phyloP scores from a whole-genome alignment of 1,140 invertebrate genomes.

The Apis dorsata region DNA sequence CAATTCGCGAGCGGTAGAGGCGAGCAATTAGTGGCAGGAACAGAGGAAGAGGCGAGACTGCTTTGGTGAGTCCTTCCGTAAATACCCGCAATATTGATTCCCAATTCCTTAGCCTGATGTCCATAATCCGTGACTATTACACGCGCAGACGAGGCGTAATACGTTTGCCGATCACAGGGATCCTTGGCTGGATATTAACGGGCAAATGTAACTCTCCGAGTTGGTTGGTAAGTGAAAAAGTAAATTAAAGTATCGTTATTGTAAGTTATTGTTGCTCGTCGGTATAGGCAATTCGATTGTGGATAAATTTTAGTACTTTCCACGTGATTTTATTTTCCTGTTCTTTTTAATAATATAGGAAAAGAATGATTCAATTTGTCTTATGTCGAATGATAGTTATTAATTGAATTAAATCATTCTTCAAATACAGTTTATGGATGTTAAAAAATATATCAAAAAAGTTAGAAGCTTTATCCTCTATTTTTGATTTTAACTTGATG shows the following conservation, averaged over 20 bases:
- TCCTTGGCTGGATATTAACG: neutral
- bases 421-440: neutral
- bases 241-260: too few relatives aligned
- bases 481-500: conserved; percentile 13
- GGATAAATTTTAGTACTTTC: too few relatives aligned
- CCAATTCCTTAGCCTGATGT: conserved; percentile 62
- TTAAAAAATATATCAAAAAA: neutral
- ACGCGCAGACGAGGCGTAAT: conserved; percentile 46
- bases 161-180: conserved; percentile 44
- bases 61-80: conserved; percentile 55
- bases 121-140: conserved; percentile 64
- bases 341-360: too few relatives aligned
- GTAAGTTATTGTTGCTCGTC: too few relatives aligned
- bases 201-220: neutral
- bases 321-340: too few relatives aligned
- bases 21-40: conserved; percentile 49
- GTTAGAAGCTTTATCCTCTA: conserved; percentile 51
- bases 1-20: conserved; percentile 53
- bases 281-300: too few relatives aligned
- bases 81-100: conserved; percentile 67
- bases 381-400: neutral
- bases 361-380: too few relatives aligned
- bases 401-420: neutral
- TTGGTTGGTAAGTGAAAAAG: neutral
- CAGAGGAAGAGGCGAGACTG: conserved; percentile 53